phyloP scores from a whole-genome alignment of 2,888 invertebrate species.

The Trimorus sp. region DNA sequence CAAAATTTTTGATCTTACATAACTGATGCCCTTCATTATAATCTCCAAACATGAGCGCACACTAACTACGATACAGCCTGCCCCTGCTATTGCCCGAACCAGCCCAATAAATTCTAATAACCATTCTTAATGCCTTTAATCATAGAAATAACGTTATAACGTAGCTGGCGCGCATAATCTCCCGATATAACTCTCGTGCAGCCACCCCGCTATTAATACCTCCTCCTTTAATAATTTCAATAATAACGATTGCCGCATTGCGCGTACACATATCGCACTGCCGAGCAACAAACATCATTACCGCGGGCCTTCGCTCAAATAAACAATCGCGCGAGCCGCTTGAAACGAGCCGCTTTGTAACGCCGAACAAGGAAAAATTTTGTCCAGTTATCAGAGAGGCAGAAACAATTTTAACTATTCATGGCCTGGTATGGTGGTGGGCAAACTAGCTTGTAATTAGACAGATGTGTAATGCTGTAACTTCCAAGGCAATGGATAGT shows the following conservation, averaged over 20 bases:
- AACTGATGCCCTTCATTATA: conserved; percentile 58
- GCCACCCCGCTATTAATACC: conserved; percentile 42
- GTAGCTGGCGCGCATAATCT: conserved; percentile 59
- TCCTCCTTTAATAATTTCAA: conserved; percentile 63
- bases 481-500: too few relatives aligned
- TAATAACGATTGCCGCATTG: conserved; percentile 55
- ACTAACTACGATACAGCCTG: conserved; percentile 43
- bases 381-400: too few relatives aligned
- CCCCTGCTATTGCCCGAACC: conserved; percentile 26
- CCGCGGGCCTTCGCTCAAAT: conserved; percentile 41
- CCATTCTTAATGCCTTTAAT: conserved; percentile 65
- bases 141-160: conserved; percentile 64
- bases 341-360: conserved; percentile 40
- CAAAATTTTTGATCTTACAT: conserved; percentile 55
- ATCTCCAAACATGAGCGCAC: conserved; percentile 46
- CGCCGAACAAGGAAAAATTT: not conserved
- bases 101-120: conserved; percentile 62
- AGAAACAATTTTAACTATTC: too few relatives aligned
- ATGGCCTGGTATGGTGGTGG: too few relatives aligned
- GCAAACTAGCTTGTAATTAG: too few relatives aligned
- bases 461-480: too few relatives aligned
- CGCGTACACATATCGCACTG: conserved; percentile 36
- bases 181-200: conserved; percentile 44
- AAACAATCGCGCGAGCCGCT: conserved; percentile 40
- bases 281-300: conserved; percentile 54